These are phyloP conservation scores for Ernsta delagoae DNA, from an alignment of 2,888 invertebrate species.

Conservation along the genomic window DNA sequence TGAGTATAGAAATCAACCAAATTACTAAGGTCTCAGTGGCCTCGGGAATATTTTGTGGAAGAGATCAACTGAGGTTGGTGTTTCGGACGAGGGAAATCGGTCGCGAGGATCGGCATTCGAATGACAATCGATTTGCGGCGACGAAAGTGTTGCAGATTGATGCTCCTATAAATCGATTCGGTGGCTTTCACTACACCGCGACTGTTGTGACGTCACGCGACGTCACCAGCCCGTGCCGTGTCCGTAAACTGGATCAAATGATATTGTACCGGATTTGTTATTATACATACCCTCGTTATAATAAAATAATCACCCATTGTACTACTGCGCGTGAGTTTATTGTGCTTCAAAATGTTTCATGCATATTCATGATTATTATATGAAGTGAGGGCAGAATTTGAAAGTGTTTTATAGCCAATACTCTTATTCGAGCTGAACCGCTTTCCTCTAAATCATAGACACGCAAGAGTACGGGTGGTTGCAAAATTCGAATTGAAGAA, in stretches of 20 bases:
- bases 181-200: slow-evolving; percentile 68
- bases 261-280: not conserved
- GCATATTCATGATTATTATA: not conserved
- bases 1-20: slow-evolving; percentile 29
- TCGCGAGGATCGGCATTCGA: slow-evolving; percentile 57
- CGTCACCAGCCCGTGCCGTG: slow-evolving; percentile 43
- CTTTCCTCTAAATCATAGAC: slow-evolving; percentile 9
- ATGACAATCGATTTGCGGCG: slow-evolving; percentile 72
- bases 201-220: slow-evolving; percentile 50
- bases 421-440: not conserved
- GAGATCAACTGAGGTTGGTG: slow-evolving; percentile 27
- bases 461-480: slow-evolving; percentile 5
- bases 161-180: slow-evolving; percentile 57
- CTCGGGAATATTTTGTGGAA: slow-evolving; percentile 17
- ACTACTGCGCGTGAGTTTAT: not conserved
- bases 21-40: slow-evolving; percentile 25
- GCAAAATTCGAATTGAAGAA: slow-evolving; percentile 1
- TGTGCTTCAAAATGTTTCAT: not conserved
- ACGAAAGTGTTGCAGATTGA: slow-evolving; percentile 78
- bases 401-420: slow-evolving; percentile 10
- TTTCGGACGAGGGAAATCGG: slow-evolving; percentile 55
- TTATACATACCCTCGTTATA: not conserved
- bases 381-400: slow-evolving; percentile 11
- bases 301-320: not conserved
- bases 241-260: slow-evolving; percentile 14